Conservation (phyloP, 2,113 vertebrate species). For the Thamnophis sirtalis region DNA sequence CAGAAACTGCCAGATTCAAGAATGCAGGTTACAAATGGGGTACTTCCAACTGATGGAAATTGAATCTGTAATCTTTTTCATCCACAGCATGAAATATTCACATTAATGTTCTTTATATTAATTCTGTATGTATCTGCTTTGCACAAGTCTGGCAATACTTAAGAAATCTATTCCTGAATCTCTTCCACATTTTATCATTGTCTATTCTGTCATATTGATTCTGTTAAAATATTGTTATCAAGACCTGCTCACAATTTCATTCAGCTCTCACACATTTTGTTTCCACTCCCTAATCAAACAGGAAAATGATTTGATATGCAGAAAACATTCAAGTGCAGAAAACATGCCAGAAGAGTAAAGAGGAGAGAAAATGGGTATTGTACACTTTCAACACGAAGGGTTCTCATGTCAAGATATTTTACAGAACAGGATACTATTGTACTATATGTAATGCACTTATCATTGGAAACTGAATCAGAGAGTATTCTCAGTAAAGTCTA, state of each 20-base stretch:
- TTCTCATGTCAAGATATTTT: slow-evolving; percentile 16
- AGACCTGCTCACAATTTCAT: not conserved
- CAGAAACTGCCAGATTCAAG: not conserved
- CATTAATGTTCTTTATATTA: not conserved
- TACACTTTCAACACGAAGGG: not conserved
- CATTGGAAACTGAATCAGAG: slow-evolving; percentile 51
- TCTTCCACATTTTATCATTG: not conserved
- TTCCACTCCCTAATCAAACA: not conserved
- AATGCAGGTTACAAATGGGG: not conserved
- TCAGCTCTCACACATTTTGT: not conserved
- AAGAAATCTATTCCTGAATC: not conserved
- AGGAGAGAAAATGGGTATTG: not conserved
- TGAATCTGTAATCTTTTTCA: not conserved
- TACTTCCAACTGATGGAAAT: not conserved
- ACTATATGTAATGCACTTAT: slow-evolving; percentile 40
- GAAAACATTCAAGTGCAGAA: not conserved
- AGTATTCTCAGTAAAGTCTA: slow-evolving; percentile 26
- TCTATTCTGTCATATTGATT: not conserved
- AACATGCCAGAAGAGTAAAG: not conserved
- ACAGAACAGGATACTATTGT: slow-evolving; percentile 41
- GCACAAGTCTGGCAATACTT: not conserved
- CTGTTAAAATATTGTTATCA: not conserved
- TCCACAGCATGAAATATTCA: not conserved
- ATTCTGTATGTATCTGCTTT: not conserved
- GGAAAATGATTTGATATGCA: not conserved